These are phyloP conservation scores for Sebastes taczanowskii DNA, from an alignment of 2,797 vertebrate genomes.

Conservation along the genomic window DNA sequence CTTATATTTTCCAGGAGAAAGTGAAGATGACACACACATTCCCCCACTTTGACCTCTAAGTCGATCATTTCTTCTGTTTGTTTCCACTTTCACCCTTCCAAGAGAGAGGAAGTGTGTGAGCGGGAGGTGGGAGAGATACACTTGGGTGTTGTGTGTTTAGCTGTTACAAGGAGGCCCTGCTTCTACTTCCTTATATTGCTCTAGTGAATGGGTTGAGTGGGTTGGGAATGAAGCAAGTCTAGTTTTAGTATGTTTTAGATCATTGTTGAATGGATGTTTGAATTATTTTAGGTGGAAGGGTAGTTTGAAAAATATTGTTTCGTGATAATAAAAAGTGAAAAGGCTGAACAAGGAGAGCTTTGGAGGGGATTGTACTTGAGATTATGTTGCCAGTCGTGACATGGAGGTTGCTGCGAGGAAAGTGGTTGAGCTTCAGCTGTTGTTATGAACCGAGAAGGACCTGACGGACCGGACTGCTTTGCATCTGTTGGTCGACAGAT, in stretches of 20 bases:
- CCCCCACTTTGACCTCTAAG: slow-evolving; percentile 69
- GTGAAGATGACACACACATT: slow-evolving; percentile 71
- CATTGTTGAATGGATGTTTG: not conserved
- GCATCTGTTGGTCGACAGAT: slow-evolving; percentile 54
- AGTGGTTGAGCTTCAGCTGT: slow-evolving; percentile 85
- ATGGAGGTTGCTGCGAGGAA: slow-evolving; percentile 33
- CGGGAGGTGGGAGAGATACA: slow-evolving; percentile 16
- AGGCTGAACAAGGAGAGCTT: not conserved
- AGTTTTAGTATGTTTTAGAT: not conserved
- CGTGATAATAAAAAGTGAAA: not conserved
- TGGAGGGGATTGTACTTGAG: not conserved
- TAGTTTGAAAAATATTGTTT: not conserved
- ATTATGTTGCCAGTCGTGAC: slow-evolving; percentile 33
- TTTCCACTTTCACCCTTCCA: not conserved
- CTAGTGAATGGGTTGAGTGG: slow-evolving; percentile 2
- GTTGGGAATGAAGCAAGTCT: not conserved
- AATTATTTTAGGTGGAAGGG: not conserved
- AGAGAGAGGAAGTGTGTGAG: slow-evolving; percentile 28
- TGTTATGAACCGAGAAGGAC: slow-evolving; percentile 80
- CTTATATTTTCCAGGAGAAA: slow-evolving; percentile 58
- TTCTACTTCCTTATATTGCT: not conserved
- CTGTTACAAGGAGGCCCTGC: slow-evolving; percentile 3
- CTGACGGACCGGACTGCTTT: slow-evolving; percentile 68
- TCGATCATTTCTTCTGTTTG: slow-evolving; percentile 74
- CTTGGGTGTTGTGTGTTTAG: slow-evolving; percentile 19